phyloP scores from a whole-genome alignment of 2,113 vertebrate species.

The Formicarius rufipectus region DNA sequence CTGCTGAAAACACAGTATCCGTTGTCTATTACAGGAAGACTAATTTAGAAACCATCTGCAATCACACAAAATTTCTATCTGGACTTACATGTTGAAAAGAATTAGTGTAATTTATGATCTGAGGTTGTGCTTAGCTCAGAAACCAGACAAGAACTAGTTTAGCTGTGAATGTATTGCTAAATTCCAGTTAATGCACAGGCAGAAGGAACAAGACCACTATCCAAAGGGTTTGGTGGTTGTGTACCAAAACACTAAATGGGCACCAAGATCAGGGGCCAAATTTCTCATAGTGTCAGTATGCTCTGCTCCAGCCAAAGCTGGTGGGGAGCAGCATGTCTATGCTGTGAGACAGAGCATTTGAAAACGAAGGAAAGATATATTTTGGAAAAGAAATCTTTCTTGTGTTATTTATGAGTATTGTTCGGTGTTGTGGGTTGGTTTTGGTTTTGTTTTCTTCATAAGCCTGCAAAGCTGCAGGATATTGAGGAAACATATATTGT shows the following conservation, averaged over 20 bases:
- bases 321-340: neutral
- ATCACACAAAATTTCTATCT: neutral
- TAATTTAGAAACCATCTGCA: neutral
- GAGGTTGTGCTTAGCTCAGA: neutral
- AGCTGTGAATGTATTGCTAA: neutral
- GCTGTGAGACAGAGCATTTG: fast-evolving
- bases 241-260: neutral
- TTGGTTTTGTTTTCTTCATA: neutral
- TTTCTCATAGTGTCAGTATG: neutral
- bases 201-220: neutral
- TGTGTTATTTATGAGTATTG: neutral
- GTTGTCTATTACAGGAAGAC: neutral
- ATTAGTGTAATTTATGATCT: neutral
- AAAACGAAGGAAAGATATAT: neutral
- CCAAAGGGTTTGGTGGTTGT: neutral
- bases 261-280: neutral
- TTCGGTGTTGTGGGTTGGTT: neutral
- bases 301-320: neutral
- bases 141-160: neutral
- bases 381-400: neutral
- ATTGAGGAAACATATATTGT: neutral
- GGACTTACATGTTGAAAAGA: neutral
- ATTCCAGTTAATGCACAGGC: neutral
- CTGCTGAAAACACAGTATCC: neutral
- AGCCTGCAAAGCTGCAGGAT: neutral